Base-by-base conservation (phyloP, 2,888 invertebrate species). In the Acrobasis repandana region DNA sequence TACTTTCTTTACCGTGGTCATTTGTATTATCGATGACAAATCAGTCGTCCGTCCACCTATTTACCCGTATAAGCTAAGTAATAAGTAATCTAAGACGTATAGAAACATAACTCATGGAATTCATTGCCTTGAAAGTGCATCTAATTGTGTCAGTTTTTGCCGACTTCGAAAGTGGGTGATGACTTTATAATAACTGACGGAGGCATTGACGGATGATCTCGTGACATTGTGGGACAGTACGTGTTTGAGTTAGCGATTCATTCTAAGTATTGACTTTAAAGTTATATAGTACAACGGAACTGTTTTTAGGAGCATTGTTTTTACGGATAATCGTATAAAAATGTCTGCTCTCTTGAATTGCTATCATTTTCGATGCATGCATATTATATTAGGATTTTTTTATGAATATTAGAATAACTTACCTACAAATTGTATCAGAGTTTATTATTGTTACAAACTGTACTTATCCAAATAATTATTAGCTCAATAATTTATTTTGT, bases 111-210 rank as follows among this genome's bases (percentile, higher is more conserved):
- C 14, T 54, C 38, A 54, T 54, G 54, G 54, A 54, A 38, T 54
- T 38, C 20, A 57, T 57, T 57, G 48, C 48, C 34, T 48, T 57
- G 57, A 57, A 57, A 57, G 57, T 57, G 57, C 57, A 48, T 48
- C 48, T 57, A 57, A 57, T 48, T 47, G 57, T 57, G 47, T 33
- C 34, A 43, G 43, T 63, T 61, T 61, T 63, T 63, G 47, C 60
- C 15, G 14, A 47, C 49, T 43, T 10, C 16, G 54, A 63, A 63
- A 36, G 58, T 49, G 58, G 58, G 60, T 56, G 61, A 63, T 60
- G 54, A 57, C 57, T 60, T 60, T 46, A 57, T 61, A 61, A 61
- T 61, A 61, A 59, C 57, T 48, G 33, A 34, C 34, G 34, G 10
- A 34, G 33, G 57, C 34, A 34, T 33, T 57, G 57, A 48, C 47